These are phyloP conservation scores for Brachyalestes nurse DNA, from an alignment of 2,797 vertebrate species.

Conservation along the genomic window DNA sequence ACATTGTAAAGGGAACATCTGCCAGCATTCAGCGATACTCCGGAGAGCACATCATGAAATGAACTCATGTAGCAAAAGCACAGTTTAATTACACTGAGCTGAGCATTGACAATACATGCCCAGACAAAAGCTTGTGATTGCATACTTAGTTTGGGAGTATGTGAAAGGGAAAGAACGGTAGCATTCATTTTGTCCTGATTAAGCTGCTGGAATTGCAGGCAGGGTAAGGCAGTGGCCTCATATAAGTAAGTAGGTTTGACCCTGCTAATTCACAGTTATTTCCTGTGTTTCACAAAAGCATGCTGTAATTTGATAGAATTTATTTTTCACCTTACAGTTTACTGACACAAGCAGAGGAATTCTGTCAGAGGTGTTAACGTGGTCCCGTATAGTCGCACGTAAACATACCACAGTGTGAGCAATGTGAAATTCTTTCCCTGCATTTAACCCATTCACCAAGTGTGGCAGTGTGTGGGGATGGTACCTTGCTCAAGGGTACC, in stretches of 20 bases:
- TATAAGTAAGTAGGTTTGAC: neutral
- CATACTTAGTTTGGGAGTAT: conserved; percentile 13
- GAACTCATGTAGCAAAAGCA: conserved; percentile 23
- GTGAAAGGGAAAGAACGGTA: neutral
- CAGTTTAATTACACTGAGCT: conserved; percentile 46
- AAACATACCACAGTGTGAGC: no score
- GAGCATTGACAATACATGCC: neutral
- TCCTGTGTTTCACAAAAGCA: neutral
- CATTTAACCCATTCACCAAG: no score
- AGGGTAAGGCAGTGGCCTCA: neutral
- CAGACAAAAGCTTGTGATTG: conserved; percentile 21
- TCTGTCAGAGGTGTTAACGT: neutral
- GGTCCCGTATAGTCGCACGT: no score
- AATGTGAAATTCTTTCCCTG: no score
- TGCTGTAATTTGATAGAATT: neutral
- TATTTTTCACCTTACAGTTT: neutral
- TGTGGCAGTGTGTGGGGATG: no score
- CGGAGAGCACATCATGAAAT: conserved; percentile 13
- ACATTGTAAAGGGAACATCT: conserved; percentile 34
- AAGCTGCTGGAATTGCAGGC: conserved; percentile 17
- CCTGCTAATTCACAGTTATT: neutral
- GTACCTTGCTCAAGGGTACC: no score
- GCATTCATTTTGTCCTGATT: conserved; percentile 17
- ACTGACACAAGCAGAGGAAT: neutral
- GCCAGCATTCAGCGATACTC: conserved; percentile 4